Evolutionary conservation across 2,797 vertebrate species (phyloP).

Genomic region (Luscinia megarhynchos): DNA sequence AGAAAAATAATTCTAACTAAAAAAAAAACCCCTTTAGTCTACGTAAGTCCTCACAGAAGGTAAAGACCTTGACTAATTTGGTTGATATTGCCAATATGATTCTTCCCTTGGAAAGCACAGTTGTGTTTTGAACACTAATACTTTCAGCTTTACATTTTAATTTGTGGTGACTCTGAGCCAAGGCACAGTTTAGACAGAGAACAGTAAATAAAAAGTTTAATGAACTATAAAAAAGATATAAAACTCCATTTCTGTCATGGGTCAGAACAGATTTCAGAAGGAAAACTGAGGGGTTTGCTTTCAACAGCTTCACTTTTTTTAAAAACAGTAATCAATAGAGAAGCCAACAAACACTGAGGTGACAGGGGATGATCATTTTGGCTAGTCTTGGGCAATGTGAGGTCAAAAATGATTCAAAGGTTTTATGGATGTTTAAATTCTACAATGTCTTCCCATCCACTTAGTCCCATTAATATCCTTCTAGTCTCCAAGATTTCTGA

Average conservation of each 20-base stretch:
- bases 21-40: rapidly evolving
- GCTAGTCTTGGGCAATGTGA: background rate
- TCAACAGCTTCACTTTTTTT: background rate
- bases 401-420: background rate
- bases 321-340: background rate
- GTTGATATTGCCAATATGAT: background rate
- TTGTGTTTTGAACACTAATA: background rate
- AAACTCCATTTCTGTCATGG: background rate
- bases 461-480: background rate
- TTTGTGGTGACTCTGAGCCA: background rate
- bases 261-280: background rate
- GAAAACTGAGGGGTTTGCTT: background rate
- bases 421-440: background rate
- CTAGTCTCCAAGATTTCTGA: background rate
- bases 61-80: background rate
- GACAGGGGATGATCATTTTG: background rate
- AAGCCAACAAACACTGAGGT: background rate
- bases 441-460: background rate
- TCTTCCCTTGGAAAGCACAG: background rate
- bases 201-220: background rate
- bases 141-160: background rate
- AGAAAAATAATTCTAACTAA: background rate
- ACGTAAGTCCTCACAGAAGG: background rate
- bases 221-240: background rate
- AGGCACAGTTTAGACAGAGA: background rate